Evolutionary conservation across 2,888 invertebrate genomes (phyloP), one percentile per base, ranked within the genome.

Genomic region (Scotopteryx bipunctaria): DNA sequence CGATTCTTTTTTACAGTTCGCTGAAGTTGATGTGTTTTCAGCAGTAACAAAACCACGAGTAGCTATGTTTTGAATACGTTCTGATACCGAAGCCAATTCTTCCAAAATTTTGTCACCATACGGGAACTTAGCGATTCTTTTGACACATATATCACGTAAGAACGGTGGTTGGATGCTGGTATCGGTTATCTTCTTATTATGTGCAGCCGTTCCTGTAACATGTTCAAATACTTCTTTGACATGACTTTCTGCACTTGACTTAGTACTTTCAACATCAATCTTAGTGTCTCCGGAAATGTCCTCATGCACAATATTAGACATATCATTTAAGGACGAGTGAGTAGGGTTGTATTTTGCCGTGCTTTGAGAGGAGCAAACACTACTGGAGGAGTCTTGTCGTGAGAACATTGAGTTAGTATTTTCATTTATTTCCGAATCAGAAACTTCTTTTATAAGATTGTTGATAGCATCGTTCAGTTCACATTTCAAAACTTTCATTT

Each of bases 261-360:
- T 46, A 11, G 19, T 27, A 23, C 49, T 61, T 47, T 71, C 67
- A 57, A 41, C 51, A 53, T 63, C 67, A 59, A 36, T 46, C 62
- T 77, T 73, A 49, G 61, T 67, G 51, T 43, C 67, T 44, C 75
- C 71, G 58, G 41, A 65, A 36, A 49, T 50, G 54, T 91, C 91
- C 61, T 92, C 91, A 69, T 91, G 90, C 75, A 91, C 69, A 62
- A 92, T 81, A 64, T 92, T 91, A 67, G 91, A 85, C 41, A 93
- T 88, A 72, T 94, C 93, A 65, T 90, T 91, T 37, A 92, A 81
- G 60, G 93, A 93, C 41, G 93, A 92, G 69, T 82, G 86, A 52
- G 84, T 84, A 25, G 93, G 92, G 66, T 93, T 93, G 71, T 94
- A 94, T 73, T 93, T 93, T 54, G 93, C 94, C 19, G 95, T 95